Evolutionary conservation across 2,888 invertebrate genomes (phyloP).

Genomic region (Amphimallon solstitiale): DNA sequence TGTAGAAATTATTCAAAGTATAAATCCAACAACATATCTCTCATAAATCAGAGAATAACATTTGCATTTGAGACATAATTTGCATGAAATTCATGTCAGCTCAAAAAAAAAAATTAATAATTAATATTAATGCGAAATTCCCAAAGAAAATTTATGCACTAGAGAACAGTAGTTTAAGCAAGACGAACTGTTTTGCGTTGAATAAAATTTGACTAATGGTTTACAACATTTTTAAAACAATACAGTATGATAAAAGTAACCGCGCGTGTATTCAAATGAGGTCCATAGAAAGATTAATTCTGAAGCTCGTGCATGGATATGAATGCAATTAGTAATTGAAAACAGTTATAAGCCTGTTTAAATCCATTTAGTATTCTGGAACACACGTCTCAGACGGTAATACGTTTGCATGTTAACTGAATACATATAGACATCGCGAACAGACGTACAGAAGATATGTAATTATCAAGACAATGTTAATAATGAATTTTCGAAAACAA

Average conservation of each 20-base stretch:
- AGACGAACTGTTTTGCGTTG: too few species aligned
- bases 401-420: slow-evolving; percentile 7
- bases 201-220: too few species aligned
- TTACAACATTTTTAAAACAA: too few species aligned
- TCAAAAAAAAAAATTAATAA: too few species aligned
- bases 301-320: slow-evolving; percentile 15
- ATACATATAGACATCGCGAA: neutral
- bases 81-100: too few species aligned
- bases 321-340: slow-evolving; percentile 18
- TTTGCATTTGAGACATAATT: too few species aligned
- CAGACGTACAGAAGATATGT: neutral
- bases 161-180: too few species aligned
- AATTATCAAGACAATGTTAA: slow-evolving; percentile 4
- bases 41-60: too few species aligned
- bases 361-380: slow-evolving; percentile 11
- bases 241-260: neutral
- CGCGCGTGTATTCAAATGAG: neutral
- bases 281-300: neutral
- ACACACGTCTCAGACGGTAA: neutral
- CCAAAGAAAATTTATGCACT: too few species aligned
- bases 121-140: too few species aligned
- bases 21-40: too few species aligned
- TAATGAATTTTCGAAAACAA: slow-evolving; percentile 19
- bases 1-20: too few species aligned
- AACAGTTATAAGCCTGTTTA: slow-evolving; percentile 9